Evolutionary conservation across 2,797 vertebrate genomes (phyloP).

Genomic region (Delichon dasypus): DNA sequence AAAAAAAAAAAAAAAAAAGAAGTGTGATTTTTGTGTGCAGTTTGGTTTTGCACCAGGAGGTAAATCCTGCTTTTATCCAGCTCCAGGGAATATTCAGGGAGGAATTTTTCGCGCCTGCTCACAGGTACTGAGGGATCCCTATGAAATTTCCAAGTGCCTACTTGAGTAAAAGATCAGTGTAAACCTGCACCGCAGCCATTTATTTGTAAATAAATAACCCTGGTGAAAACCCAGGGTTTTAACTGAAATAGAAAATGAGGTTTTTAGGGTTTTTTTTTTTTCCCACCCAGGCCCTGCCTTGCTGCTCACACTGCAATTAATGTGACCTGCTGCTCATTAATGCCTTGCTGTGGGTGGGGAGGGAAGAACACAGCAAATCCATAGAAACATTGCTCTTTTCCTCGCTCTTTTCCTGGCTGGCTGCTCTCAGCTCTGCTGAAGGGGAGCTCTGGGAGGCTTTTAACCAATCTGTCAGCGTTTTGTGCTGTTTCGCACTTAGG

Average conservation of each 20-base stretch:
- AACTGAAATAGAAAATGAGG: not conserved
- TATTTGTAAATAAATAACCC: not conserved
- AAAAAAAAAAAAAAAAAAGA: not conserved
- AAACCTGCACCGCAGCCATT: not conserved
- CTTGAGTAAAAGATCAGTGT: not conserved
- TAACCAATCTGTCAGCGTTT: not conserved
- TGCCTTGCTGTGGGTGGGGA: not conserved
- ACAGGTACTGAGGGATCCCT: not conserved
- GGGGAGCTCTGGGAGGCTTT: not conserved
- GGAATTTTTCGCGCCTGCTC: not conserved
- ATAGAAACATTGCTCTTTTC: rapidly evolving
- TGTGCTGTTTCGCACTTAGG: not conserved
- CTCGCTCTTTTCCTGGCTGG: not conserved
- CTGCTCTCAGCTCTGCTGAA: not conserved
- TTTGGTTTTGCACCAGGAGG: not conserved
- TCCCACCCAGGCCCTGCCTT: not conserved
- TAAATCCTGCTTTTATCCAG: not conserved
- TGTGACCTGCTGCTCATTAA: not conserved
- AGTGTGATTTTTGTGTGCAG: not conserved
- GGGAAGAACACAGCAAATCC: not conserved
- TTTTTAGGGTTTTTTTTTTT: not conserved
- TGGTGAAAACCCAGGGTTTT: not conserved
- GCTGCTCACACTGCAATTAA: not conserved
- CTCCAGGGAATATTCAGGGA: not conserved
- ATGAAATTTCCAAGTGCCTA: not conserved